phyloP scores from a whole-genome alignment of 1,140 invertebrate species.

The Ruditapes philippinarum region DNA sequence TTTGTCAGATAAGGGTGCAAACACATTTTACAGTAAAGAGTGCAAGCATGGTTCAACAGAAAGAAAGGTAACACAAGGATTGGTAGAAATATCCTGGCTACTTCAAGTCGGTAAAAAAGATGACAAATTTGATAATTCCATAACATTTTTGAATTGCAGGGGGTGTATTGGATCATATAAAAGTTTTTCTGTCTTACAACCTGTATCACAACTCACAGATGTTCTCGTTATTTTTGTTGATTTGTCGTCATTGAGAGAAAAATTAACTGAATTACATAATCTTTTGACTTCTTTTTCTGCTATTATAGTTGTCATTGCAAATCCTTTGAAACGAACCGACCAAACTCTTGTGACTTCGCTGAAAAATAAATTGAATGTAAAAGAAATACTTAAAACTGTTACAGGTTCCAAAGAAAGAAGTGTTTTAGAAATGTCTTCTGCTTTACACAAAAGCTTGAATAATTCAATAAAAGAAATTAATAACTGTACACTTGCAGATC shows the following conservation, averaged over 20 bases:
- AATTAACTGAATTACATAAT: not conserved
- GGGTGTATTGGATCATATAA: not conserved
- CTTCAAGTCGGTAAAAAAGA: not conserved
- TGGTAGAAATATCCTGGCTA: slow-evolving; percentile 15
- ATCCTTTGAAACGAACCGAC: no score
- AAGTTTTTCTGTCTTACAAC: not conserved
- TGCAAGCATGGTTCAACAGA: not conserved
- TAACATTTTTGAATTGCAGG: slow-evolving; percentile 8
- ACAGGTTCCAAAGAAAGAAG: no score
- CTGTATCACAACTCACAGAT: not conserved
- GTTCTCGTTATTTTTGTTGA: not conserved
- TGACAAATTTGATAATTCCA: not conserved
- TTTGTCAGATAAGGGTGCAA: not conserved
- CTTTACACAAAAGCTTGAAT: no score
- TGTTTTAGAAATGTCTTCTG: no score
- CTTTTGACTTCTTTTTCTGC: no score
- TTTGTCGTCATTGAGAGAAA: not conserved
- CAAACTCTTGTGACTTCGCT: no score
- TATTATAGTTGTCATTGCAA: no score
- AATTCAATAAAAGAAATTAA: no score
- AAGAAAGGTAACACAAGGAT: not conserved
- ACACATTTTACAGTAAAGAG: not conserved
- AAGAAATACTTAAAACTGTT: no score
- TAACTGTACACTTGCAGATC: no score
- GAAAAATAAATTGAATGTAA: no score